These are phyloP conservation scores for Pogonognathellus flavescens DNA, from an alignment of 1,140 invertebrate genomes.

Conservation along the genomic window DNA sequence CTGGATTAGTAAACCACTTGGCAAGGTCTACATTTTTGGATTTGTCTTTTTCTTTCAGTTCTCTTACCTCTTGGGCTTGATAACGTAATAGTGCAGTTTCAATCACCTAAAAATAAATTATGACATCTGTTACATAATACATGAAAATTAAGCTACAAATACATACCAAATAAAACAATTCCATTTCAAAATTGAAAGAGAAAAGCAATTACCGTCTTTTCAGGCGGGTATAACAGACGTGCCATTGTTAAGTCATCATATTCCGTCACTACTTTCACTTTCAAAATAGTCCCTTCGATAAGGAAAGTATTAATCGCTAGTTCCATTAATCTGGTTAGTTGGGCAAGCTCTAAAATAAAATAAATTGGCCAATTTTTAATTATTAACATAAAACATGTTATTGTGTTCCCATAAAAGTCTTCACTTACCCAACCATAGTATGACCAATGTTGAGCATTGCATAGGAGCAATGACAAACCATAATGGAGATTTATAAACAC, in stretches of 20 bases:
- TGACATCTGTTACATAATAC: too few species aligned
- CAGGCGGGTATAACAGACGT: not conserved
- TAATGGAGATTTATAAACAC: not conserved
- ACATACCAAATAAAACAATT: too few species aligned
- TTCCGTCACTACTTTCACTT: not conserved
- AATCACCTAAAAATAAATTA: not conserved
- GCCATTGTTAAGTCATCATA: not conserved
- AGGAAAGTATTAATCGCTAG: not conserved
- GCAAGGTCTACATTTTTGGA: too few species aligned
- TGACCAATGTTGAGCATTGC: not conserved
- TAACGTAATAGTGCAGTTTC: not conserved
- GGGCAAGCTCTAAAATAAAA: not conserved
- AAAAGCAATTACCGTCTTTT: not conserved
- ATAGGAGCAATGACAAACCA: not conserved
- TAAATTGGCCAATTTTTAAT: too few species aligned
- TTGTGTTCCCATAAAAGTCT: too few species aligned
- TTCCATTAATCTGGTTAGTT: not conserved
- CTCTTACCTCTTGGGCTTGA: not conserved
- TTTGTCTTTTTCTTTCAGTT: not conserved
- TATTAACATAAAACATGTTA: too few species aligned
- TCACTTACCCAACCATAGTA: not conserved
- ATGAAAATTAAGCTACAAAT: too few species aligned
- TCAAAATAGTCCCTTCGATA: not conserved
- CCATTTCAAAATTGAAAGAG: too few species aligned
- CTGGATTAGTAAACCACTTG: not conserved